A percentile compares a stretch with the other conserved stretches of the same genome.
Conservation (phyloP, 1,140 invertebrate species). For the Dendroctonus ponderosae region DNA sequence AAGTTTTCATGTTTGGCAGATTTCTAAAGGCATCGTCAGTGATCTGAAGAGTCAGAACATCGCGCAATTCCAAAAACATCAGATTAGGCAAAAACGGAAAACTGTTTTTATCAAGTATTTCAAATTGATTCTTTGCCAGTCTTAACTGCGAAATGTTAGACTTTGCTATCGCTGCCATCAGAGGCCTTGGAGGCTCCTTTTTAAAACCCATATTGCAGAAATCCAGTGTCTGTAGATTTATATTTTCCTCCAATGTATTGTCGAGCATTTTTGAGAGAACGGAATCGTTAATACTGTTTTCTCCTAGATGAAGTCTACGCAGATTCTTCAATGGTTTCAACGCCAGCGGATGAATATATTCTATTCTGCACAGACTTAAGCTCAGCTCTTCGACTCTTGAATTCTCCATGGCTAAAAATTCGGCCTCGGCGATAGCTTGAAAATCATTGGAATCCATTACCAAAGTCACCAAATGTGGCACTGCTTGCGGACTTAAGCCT, state of each 20-base stretch:
- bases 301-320: conserved; percentile 52
- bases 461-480: conserved; percentile 39
- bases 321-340: conserved; percentile 52
- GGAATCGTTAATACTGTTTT: conserved; percentile 52
- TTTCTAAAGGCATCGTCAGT: conserved; percentile 47
- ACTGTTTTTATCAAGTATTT: conserved; percentile 51
- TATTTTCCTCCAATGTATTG: conserved; percentile 44
- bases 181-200: conserved; percentile 49
- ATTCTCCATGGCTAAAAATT: conserved; percentile 38
- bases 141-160: conserved; percentile 54
- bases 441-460: conserved; percentile 43
- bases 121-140: conserved; percentile 57
- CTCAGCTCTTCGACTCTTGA: conserved; percentile 47
- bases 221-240: conserved; percentile 52
- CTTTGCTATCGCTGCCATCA: conserved; percentile 54
- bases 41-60: conserved; percentile 47
- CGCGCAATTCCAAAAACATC: conserved; percentile 53
- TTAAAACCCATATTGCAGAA: conserved; percentile 56
- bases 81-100: conserved; percentile 56
- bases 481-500: conserved; percentile 19
- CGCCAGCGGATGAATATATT: conserved; percentile 53
- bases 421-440: conserved; percentile 31
- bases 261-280: conserved; percentile 51
- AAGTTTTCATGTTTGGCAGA: conserved; percentile 53
- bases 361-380: conserved; percentile 54